Evolutionary conservation across 2,113 vertebrate genomes (phyloP).

Genomic region (Sterna hirundo): DNA sequence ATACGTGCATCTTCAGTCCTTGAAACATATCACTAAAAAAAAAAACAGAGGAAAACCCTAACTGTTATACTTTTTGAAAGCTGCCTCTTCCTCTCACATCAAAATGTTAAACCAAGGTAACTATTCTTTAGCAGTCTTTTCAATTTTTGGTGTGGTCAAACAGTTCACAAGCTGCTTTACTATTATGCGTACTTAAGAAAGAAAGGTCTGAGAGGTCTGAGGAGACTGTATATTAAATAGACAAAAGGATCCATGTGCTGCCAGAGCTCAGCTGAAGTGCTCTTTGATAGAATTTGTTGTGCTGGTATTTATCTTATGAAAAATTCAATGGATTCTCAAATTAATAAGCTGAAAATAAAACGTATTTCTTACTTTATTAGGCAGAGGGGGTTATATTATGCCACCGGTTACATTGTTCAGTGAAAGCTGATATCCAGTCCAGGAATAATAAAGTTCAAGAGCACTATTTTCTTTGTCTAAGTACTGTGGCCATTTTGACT

Average conservation of each 20-base stretch:
- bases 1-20: background rate
- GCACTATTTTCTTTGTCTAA: background rate
- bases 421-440: background rate
- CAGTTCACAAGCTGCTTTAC: background rate
- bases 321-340: background rate
- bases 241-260: background rate
- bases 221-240: background rate
- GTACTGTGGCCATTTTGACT: background rate
- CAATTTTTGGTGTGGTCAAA: background rate
- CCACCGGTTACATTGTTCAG: background rate
- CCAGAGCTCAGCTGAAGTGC: background rate
- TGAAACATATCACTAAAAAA: background rate
- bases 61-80: background rate
- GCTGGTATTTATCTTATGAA: background rate
- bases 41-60: background rate
- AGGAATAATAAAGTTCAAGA: background rate
- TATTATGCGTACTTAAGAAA: background rate
- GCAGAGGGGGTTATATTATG: accelerated
- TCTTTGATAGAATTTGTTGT: background rate
- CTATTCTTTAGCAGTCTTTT: background rate
- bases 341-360: background rate
- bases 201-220: background rate
- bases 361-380: background rate
- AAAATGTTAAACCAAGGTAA: background rate
- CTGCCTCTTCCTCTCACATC: background rate